Conservation (phyloP, 1,140 invertebrate species). For the Lordiphosa clarofinis region DNA sequence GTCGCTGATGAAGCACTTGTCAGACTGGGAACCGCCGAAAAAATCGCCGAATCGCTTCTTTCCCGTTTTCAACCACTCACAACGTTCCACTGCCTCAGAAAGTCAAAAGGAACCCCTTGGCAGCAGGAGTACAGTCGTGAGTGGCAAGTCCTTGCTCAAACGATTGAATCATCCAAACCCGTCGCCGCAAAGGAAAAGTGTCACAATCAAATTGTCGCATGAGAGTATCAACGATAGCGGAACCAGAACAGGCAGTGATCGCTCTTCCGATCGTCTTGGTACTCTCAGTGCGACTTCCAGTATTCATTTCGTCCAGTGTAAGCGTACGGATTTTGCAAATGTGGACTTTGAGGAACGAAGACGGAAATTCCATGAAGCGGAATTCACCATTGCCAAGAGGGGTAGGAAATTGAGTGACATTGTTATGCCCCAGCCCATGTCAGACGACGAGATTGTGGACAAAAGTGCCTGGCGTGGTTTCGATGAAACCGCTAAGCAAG, state of each 20-base stretch:
- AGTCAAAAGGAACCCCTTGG: background rate
- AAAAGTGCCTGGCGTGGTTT: background rate
- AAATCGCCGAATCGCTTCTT: background rate
- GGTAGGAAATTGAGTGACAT: conserved; percentile 31
- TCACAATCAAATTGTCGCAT: no score
- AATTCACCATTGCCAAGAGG: conserved; percentile 47
- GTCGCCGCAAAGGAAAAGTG: no score
- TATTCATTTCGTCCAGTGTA: background rate
- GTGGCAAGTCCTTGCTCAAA: conserved; percentile 2
- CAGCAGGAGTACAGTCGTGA: conserved; percentile 4
- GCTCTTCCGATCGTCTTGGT: no score
- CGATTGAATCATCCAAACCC: background rate
- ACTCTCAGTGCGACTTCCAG: no score
- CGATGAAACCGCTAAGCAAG: conserved; percentile 8
- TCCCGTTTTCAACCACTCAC: background rate
- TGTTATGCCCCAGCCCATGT: conserved; percentile 11
- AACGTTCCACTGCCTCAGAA: background rate
- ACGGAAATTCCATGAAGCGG: conserved; percentile 19
- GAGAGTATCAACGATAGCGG: no score
- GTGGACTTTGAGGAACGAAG: conserved; percentile 30
- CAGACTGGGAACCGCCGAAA: background rate
- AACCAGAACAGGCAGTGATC: no score
- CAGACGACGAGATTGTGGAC: background rate
- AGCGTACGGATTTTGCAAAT: no score
- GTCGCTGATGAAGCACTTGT: background rate